phyloP scores from a whole-genome alignment of 2,113 vertebrate species.

The Struthidea cinerea region DNA sequence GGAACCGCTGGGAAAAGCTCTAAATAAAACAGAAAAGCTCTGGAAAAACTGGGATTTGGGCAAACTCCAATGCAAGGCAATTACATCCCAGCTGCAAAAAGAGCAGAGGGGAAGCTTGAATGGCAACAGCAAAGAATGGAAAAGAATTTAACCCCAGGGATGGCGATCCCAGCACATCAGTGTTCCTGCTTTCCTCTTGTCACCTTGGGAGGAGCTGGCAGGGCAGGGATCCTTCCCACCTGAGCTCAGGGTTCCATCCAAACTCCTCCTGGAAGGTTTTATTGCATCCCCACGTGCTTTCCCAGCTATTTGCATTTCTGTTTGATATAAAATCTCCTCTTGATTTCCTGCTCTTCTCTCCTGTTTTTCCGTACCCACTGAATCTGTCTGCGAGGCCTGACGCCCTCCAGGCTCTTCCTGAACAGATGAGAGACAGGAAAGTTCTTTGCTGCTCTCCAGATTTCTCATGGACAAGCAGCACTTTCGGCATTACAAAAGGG shows the following conservation, averaged over 20 bases:
- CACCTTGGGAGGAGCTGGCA: not conserved
- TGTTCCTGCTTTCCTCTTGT: not conserved
- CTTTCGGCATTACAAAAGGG: not conserved
- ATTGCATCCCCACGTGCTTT: rapidly evolving
- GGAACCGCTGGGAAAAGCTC: not conserved
- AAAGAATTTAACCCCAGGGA: too few species aligned
- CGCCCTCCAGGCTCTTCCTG: not conserved
- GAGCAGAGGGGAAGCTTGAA: not conserved
- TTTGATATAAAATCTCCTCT: not conserved
- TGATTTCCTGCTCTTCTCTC: not conserved
- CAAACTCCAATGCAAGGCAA: not conserved
- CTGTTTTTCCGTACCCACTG: not conserved
- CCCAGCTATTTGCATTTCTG: not conserved
- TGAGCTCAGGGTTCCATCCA: not conserved
- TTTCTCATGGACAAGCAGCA: not conserved
- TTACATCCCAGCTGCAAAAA: not conserved
- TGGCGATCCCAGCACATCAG: not conserved
- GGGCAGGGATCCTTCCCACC: not conserved
- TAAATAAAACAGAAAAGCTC: not conserved
- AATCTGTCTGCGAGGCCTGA: not conserved
- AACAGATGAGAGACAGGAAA: not conserved
- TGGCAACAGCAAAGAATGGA: not conserved
- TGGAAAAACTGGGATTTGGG: not conserved
- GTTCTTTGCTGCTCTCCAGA: not conserved
- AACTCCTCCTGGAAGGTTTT: not conserved